Evolutionary conservation across 2,888 invertebrate genomes (phyloP).

Genomic region (Stramonita haemastoma): DNA sequence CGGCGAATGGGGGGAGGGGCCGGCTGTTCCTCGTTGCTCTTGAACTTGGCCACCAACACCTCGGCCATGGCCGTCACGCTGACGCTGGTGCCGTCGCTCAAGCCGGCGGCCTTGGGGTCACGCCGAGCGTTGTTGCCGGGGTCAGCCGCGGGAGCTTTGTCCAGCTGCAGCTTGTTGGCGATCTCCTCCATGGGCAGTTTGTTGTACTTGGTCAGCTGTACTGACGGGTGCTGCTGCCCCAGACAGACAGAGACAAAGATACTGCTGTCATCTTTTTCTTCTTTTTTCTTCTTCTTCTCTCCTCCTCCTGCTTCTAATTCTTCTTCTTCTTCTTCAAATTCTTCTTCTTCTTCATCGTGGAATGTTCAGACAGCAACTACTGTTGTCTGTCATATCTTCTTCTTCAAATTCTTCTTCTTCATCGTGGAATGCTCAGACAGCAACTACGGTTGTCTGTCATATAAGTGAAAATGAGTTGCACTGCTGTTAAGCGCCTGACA

Average conservation of each 20-base stretch:
- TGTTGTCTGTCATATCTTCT: no score
- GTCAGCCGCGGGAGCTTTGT: slow-evolving; percentile 34
- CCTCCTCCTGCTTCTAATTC: no score
- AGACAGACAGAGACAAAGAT: neutral
- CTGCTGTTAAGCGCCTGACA: no score
- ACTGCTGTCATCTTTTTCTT: no score
- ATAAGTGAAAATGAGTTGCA: no score
- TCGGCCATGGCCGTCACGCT: slow-evolving; percentile 73
- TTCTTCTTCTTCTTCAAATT: no score
- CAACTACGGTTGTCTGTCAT: no score
- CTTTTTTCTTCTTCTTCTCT: no score
- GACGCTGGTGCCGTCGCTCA: slow-evolving; percentile 49
- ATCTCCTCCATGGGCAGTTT: slow-evolving; percentile 73
- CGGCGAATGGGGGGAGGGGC: slow-evolving; percentile 58
- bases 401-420: no score
- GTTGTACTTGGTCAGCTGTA: slow-evolving; percentile 62
- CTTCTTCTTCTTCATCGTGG: no score
- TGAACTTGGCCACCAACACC: slow-evolving; percentile 69
- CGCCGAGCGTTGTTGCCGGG: neutral
- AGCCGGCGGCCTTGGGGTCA: neutral
- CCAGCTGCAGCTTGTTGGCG: slow-evolving; percentile 62
- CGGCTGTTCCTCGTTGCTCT: slow-evolving; percentile 57
- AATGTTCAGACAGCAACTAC: no score
- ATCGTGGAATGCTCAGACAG: no score
- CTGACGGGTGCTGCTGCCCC: slow-evolving; percentile 33